Evolutionary conservation across 1,140 invertebrate species (phyloP).

Genomic region (Zaprionus africanus): DNA sequence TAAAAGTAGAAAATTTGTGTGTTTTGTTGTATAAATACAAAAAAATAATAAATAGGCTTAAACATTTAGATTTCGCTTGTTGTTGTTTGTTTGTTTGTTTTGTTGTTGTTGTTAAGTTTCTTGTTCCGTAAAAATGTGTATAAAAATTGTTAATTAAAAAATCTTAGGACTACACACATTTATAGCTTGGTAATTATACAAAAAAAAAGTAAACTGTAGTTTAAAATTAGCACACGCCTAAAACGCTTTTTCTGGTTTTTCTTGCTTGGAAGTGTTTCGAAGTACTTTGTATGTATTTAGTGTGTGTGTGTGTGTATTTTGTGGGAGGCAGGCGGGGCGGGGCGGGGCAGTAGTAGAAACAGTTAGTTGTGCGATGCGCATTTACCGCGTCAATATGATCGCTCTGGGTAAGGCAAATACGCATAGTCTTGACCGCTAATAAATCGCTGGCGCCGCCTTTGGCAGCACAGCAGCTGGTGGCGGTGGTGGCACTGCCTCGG

Average conservation of each 20-base stretch:
- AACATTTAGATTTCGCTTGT: slow-evolving; percentile 71
- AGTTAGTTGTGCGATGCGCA: slow-evolving; percentile 50
- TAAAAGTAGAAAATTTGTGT: slow-evolving; percentile 56
- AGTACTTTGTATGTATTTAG: slow-evolving; percentile 33
- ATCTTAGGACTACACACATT: slow-evolving; percentile 56
- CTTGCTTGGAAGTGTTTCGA: slow-evolving; percentile 48
- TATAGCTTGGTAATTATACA: slow-evolving; percentile 44
- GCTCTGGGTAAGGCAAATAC: slow-evolving; percentile 74
- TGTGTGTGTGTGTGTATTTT: background rate
- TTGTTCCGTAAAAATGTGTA: slow-evolving; percentile 63
- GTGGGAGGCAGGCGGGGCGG: background rate
- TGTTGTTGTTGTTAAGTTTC: slow-evolving; percentile 16
- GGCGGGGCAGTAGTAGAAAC: slow-evolving; percentile 18
- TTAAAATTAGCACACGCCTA: slow-evolving; percentile 62
- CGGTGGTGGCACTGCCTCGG: slow-evolving; percentile 28
- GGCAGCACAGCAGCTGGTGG: slow-evolving; percentile 32
- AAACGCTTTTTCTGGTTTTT: slow-evolving; percentile 31
- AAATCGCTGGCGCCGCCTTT: slow-evolving; percentile 70
- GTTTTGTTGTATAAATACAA: slow-evolving; percentile 72
- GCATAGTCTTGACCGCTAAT: slow-evolving; percentile 77
- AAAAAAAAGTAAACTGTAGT: slow-evolving; percentile 48
- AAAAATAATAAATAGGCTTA: slow-evolving; percentile 80
- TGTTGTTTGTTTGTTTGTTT: slow-evolving; percentile 27
- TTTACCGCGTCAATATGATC: slow-evolving; percentile 66
- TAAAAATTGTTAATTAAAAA: slow-evolving; percentile 78